Evolutionary conservation across 1,140 invertebrate genomes (phyloP).

Genomic region (Gonioctena quinquepunctata): DNA sequence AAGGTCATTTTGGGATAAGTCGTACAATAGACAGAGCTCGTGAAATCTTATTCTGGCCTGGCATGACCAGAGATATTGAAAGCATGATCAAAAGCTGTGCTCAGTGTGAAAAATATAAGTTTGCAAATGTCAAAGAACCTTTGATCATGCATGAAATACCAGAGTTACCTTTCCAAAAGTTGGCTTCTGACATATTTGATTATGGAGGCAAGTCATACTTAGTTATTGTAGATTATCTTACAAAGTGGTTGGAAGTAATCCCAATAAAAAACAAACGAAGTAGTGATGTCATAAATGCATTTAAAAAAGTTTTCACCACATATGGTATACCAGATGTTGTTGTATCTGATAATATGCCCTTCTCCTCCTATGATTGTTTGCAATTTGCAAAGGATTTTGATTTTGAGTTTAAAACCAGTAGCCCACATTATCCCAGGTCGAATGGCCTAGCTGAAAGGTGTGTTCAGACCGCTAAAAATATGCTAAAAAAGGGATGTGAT

Average conservation of each 20-base stretch:
- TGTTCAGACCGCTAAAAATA: conserved; percentile 41
- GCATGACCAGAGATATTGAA: conserved; percentile 54
- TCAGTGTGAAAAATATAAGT: conserved; percentile 45
- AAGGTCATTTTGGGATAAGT: conserved; percentile 29
- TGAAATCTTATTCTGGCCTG: conserved; percentile 48
- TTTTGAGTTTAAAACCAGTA: not conserved
- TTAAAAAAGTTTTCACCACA: conserved; percentile 33
- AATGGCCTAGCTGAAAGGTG: conserved; percentile 46
- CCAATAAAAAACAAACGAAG: conserved; percentile 35
- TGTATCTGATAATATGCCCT: conserved; percentile 45
- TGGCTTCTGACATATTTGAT: conserved; percentile 49
- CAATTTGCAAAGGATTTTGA: not conserved
- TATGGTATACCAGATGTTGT: conserved; percentile 42
- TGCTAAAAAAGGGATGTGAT: conserved; percentile 36
- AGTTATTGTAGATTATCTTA: conserved; percentile 27
- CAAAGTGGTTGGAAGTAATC: conserved; percentile 47
- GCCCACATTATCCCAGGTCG: conserved; percentile 41
- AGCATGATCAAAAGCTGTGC: conserved; percentile 50
- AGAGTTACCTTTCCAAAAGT: conserved; percentile 41
- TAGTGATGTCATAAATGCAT: not conserved
- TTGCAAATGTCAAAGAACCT: conserved; percentile 49
- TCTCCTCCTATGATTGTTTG: conserved; percentile 24
- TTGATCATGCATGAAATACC: conserved; percentile 46
- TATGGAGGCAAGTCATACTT: conserved; percentile 16
- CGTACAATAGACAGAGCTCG: conserved; percentile 29